Conservation (phyloP, 1,140 invertebrate genomes). For the Sinella curviseta region DNA sequence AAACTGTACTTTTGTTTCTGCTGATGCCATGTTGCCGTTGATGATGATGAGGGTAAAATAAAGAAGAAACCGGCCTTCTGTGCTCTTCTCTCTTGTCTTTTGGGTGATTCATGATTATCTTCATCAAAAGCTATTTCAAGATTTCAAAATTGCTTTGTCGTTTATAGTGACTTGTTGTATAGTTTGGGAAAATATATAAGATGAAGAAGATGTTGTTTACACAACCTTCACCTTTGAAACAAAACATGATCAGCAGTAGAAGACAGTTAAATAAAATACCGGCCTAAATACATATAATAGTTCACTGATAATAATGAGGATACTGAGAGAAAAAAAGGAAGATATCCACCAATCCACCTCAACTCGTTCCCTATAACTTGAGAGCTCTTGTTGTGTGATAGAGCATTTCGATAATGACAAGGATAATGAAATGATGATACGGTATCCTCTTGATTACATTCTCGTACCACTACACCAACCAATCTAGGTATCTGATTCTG, state of each 20-base stretch:
- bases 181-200: background rate
- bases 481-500: too few species aligned
- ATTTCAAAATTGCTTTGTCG: background rate
- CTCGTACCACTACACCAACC: too few species aligned
- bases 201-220: background rate
- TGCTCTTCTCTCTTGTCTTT: background rate
- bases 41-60: background rate
- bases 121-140: conserved; percentile 24
- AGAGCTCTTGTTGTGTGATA: too few species aligned
- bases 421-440: background rate
- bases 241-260: too few species aligned
- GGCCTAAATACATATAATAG: background rate
- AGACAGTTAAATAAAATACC: background rate
- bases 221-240: conserved; percentile 7
- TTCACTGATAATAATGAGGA: too few species aligned
- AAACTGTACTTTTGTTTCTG: background rate
- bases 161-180: background rate
- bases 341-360: too few species aligned
- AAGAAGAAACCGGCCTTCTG: background rate
- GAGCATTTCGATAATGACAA: too few species aligned
- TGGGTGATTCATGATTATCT: conserved; percentile 1
- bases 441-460: background rate
- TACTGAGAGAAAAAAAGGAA: too few species aligned
- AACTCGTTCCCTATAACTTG: too few species aligned
- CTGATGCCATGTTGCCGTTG: background rate